Conservation (phyloP, 2,797 vertebrate species). For the Sylvia borin region DNA sequence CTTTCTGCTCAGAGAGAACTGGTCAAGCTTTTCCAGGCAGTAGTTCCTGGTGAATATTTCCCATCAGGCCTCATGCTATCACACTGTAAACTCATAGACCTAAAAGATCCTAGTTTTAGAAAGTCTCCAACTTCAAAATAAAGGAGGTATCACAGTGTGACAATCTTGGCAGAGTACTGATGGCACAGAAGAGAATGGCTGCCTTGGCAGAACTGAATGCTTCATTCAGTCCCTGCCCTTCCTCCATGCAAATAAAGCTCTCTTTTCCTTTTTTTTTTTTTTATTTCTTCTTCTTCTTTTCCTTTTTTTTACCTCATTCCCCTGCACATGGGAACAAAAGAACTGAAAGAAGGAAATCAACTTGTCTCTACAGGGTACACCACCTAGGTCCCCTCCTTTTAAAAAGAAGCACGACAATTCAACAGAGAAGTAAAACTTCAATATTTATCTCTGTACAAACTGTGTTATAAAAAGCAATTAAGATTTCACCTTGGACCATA, state of each 20-base stretch:
- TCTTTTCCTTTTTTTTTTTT: background rate
- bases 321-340: background rate
- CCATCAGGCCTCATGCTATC: background rate
- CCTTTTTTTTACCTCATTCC: background rate
- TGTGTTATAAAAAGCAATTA: background rate
- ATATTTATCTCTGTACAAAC: background rate
- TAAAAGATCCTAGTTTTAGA: background rate
- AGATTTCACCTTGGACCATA: background rate
- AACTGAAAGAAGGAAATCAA: background rate
- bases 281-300: too few species aligned
- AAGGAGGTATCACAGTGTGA: constrained; percentile 26
- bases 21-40: background rate
- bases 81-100: background rate
- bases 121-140: constrained; percentile 30
- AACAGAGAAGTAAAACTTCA: background rate
- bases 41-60: background rate
- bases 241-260: background rate
- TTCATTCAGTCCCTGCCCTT: constrained; percentile 34
- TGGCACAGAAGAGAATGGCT: background rate
- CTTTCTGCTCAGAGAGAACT: background rate
- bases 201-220: constrained; percentile 39
- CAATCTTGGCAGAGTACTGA: constrained; percentile 27
- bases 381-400: background rate
- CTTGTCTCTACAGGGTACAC: background rate
- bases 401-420: background rate